A percentile compares a stretch with the other conserved stretches of the same genome.
Conservation (phyloP, 2,797 vertebrate species). For the Sebastes taczanowskii region DNA sequence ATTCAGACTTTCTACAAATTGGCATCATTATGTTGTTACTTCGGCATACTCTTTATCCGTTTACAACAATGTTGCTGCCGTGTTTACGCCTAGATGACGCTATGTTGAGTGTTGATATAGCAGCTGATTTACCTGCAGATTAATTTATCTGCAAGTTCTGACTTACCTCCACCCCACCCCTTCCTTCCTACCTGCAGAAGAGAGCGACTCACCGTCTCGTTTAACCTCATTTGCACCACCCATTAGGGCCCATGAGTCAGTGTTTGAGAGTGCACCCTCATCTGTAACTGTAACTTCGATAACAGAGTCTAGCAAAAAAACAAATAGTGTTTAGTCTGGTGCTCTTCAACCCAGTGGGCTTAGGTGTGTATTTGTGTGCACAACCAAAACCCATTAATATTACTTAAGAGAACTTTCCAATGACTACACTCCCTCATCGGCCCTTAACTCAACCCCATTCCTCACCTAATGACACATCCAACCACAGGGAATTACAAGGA, state of each 20-base stretch:
- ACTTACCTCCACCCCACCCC: neutral
- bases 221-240: neutral
- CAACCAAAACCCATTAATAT: neutral
- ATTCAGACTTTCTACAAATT: no score
- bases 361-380: neutral
- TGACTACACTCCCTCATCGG: neutral
- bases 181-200: slow-evolving; percentile 10
- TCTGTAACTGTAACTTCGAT: neutral
- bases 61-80: no score
- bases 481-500: neutral
- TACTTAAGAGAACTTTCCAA: neutral
- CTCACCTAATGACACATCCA: neutral
- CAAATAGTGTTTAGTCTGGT: neutral
- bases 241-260: neutral
- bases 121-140: neutral
- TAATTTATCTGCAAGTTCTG: neutral
- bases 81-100: no score
- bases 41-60: no score
- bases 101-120: no score
- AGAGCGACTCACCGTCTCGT: slow-evolving; percentile 35
- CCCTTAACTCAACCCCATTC: neutral
- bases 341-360: neutral
- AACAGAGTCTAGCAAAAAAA: neutral
- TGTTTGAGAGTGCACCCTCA: neutral
- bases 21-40: no score